These are phyloP conservation scores for Gobius niger DNA, from an alignment of 2,113 vertebrate species.

Conservation along the genomic window DNA sequence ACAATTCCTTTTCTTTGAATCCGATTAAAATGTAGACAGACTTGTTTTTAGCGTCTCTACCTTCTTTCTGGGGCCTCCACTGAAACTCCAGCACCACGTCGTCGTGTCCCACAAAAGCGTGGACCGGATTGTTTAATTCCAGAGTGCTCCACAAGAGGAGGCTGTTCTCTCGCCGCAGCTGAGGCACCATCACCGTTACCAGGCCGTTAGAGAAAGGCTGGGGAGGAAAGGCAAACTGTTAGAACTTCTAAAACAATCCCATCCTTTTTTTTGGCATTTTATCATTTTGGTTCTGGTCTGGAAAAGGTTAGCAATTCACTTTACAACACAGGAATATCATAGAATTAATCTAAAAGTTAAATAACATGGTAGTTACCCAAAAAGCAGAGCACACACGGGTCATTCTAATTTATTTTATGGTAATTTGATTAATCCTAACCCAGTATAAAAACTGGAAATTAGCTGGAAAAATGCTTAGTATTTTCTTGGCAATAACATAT, in stretches of 20 bases:
- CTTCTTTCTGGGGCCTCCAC: slow-evolving; percentile 96
- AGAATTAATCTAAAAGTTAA: neutral
- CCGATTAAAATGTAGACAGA: no score
- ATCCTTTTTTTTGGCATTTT: no score
- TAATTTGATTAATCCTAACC: no score
- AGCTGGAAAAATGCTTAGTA: no score
- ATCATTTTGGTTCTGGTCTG: no score
- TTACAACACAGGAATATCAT: neutral
- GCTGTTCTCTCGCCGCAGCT: slow-evolving; percentile 94
- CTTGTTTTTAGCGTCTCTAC: slow-evolving; percentile 56
- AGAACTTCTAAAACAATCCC: neutral
- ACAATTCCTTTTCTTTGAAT: neutral
- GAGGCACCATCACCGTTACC: slow-evolving; percentile 98
- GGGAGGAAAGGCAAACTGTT: neutral
- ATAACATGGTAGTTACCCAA: neutral
- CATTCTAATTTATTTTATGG: no score
- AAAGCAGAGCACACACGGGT: no score
- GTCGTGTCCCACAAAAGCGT: slow-evolving; percentile 96
- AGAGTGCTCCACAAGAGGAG: slow-evolving; percentile 92
- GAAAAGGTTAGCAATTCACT: no score
- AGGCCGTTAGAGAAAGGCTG: slow-evolving; percentile 95
- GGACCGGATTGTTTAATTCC: slow-evolving; percentile 92
- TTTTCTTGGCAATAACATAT: no score
- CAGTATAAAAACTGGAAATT: no score
- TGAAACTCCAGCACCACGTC: slow-evolving; percentile 97